Percentiles rank a stretch among this genome's conserved stretches.
Evolutionary conservation across 2,888 invertebrate genomes (phyloP).

Genomic region (Synergus itoensis): DNA sequence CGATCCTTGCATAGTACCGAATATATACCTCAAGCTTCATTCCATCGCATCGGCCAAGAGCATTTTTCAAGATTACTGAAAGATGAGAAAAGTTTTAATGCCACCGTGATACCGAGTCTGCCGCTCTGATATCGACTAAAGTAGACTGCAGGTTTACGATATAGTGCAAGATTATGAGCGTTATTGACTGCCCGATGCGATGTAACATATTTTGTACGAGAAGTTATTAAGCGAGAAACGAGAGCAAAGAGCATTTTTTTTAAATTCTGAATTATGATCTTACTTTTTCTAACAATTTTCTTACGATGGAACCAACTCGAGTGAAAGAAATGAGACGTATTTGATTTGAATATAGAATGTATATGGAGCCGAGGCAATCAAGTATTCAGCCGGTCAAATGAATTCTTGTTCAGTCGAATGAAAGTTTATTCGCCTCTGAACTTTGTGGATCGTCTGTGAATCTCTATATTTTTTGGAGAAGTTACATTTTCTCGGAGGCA

Average conservation of each 20-base stretch:
- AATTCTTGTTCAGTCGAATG: constrained; percentile 37
- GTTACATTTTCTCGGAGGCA: background rate
- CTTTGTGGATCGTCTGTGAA: background rate
- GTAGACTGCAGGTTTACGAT: constrained; percentile 7
- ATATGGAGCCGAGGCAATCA: constrained; percentile 16
- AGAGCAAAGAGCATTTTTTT: too few relatives aligned
- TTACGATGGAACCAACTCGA: background rate
- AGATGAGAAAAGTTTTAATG: constrained; percentile 78
- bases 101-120: constrained; percentile 59
- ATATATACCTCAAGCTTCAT: constrained; percentile 47
- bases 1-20: constrained; percentile 43
- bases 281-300: background rate
- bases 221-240: too few relatives aligned
- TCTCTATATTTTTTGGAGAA: background rate
- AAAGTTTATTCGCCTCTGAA: constrained; percentile 26
- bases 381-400: constrained; percentile 34
- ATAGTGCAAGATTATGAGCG: background rate
- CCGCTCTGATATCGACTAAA: constrained; percentile 17
- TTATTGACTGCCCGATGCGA: background rate
- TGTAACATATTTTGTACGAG: too few relatives aligned
- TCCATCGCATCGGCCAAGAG: constrained; percentile 45
- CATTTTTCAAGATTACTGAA: constrained; percentile 76
- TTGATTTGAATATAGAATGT: constrained; percentile 34
- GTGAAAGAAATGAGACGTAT: constrained; percentile 2
- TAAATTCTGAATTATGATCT: background rate